Evolutionary conservation across 1,140 invertebrate genomes (phyloP), one percentile per base, ranked within the genome.

Genomic region (Drosophila tristis): DNA sequence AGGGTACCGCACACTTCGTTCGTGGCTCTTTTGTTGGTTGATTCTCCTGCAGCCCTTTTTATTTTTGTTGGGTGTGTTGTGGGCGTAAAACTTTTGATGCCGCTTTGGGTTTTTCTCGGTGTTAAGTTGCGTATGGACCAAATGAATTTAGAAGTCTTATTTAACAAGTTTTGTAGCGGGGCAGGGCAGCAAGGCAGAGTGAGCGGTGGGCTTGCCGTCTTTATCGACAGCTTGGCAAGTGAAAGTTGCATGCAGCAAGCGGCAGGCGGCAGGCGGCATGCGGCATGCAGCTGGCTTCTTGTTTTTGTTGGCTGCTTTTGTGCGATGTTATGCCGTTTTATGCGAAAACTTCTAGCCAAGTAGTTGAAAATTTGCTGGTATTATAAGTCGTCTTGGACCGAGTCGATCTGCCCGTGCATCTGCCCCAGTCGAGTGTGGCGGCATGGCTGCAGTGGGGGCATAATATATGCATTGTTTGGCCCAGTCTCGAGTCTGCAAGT

Each of bases 71-170:
- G 57, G 48, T 59, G 45, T 59, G 47, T 15, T 15, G 45, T 4
- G n/a, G 25, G 13, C 25, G 23, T n/a, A 73, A 55, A 74, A 63
- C 50, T 81, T 78, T 78, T 74, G 65, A 63, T 74, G 63, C 74
- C 67, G 74, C 75, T 64, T 65, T 74, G 26, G 35, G 58, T 71
- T 78, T 80, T 76, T 64, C 63, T 74, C 72, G 84, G 84, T 89
- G 84, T 89, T 82, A 82, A 87, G 78, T 82, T 89, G 75, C 66
- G 71, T 87, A 79, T 64, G 66, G 51, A 67, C 70, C 81, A 82
- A 89, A 87, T 87, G 82, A 87, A 87, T 87, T 87, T 87, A 82
- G 78, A 87, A 87, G 84, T 87, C 82, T 89, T 87, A 87, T 89
- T 87, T 87, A 87, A 89, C 82, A 87, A 87, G 84, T 82, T 85